Base-by-base conservation (phyloP, 2,797 vertebrate genomes). In the Columba guinea region DNA sequence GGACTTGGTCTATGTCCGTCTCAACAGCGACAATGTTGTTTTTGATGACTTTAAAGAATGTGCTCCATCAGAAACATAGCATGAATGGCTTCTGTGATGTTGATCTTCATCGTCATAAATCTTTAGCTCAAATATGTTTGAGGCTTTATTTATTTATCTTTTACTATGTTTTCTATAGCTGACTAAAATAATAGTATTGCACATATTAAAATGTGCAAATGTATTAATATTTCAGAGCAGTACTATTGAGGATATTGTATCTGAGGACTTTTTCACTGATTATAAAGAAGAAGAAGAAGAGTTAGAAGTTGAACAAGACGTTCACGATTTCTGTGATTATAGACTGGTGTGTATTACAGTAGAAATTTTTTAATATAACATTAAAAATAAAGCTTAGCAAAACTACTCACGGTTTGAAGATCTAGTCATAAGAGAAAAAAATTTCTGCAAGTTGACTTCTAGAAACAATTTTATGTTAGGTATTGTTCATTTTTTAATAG, bases 201-300 rank as follows among this genome's bases (percentile, higher is more conserved):
- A 63, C 13, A 20, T 63, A 58, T 55, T 89, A 11, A 67, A n/a
- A 63, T 30, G 41, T 52, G 14, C 18, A 53, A 65, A 39, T 65
- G 17, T 53, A 75, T 84, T 81, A 64, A 39, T 82, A 77, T 92
- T 93, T 55, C 83, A 96, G 93, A 90, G 80, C 64, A 91, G 53
- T 86, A 39, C 55, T 87, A 83, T 88, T 80, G 58, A 91, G 41
- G 84, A 95, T 69, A 60, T 87, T 63, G 64, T 70, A 62, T 95
- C 59, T 87, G 95, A 96, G 84, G 94, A 96, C 68, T 89, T 96
- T 77, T 89, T 91, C 49, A 68, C 56, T 89, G 92, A 92, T 75
- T 65, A 70, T 23, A 49, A 73, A 62, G 85, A 84, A 67, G 88
- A 93, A 28, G 85, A 73, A 62, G 85, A 84, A 64, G 88, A 93